These are phyloP conservation scores for Allacma fusca DNA, from an alignment of 2,888 invertebrate species.

Conservation along the genomic window DNA sequence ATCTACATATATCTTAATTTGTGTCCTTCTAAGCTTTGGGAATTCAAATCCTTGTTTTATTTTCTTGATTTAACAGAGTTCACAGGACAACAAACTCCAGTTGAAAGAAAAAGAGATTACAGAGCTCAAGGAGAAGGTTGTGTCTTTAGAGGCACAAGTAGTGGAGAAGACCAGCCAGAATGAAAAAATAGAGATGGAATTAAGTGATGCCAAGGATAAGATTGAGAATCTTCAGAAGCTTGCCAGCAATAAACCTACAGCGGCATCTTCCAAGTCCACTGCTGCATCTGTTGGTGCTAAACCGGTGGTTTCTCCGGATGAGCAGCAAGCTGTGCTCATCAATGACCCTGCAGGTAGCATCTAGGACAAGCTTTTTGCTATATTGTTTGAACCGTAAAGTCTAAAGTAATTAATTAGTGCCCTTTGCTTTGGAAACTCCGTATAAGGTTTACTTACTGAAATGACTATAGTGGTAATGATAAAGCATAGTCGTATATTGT, in stretches of 20 bases:
- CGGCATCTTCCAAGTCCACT: constrained; percentile 30
- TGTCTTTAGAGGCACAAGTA: constrained; percentile 58
- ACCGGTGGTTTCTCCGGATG: constrained; percentile 45
- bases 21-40: not conserved
- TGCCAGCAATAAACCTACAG: constrained; percentile 19
- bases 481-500: too few relatives aligned
- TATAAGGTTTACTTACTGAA: too few relatives aligned
- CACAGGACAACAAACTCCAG: constrained; percentile 47
- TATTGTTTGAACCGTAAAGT: too few relatives aligned
- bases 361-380: too few relatives aligned
- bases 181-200: constrained; percentile 53
- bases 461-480: too few relatives aligned
- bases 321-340: constrained; percentile 54
- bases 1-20: not conserved
- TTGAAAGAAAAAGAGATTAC: constrained; percentile 52
- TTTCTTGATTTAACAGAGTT: constrained; percentile 40
- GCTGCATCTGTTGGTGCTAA: constrained; percentile 45
- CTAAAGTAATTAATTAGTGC: too few relatives aligned
- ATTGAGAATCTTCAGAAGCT: constrained; percentile 33
- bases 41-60: not conserved
- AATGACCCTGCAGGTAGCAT: constrained; percentile 60
- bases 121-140: constrained; percentile 57
- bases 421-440: too few relatives aligned
- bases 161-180: constrained; percentile 54
- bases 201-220: constrained; percentile 42